Base-by-base conservation (phyloP, 2,113 vertebrate genomes). In the Cottus gobio region DNA sequence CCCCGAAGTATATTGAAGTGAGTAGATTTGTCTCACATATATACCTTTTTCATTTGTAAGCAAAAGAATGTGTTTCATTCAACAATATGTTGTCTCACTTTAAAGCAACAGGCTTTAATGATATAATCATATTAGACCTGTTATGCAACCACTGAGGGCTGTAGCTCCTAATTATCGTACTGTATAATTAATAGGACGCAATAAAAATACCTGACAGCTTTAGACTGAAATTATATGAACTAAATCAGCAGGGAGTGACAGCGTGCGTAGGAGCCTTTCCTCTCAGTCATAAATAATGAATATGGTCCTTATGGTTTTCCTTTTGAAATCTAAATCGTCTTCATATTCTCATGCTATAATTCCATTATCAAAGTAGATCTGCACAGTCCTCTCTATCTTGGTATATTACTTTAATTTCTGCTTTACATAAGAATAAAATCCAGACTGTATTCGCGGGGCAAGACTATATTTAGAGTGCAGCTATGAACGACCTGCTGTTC, bases 381-480 rank as follows among this genome's bases (percentile, higher is more conserved):
- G 28, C 8, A 26, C 6, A 50, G 30, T 31, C 26, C 57, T 77
- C 54, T 79, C 34, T 50, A 37, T 77, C 54, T 10, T 22, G n/a
- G 6, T 44, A 1, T 63, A 68, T 74, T 60, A 31, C 64, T 85
- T 64, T 61, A 81, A 84, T 85, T 76, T 73, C 75, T 83, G 58
- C 61, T 67, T 87, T 75, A 77, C 83, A 79, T 82, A 78, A 83
- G 46, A 82, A 84, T 69, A 22, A 69, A 75, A 79, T 74, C 71
- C 46, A 66, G 37, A 22, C 61, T 61, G 57, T 28, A 68, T 88
- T 73, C 80, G 58, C 42, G 39, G 39, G 52, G 58, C 28, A 13
- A 5, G 57, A 7, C 86, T 91, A 89, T 89, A 87, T 87, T 86
- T 90, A 90, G 85, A 72, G 31, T 22, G n/a, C 10, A 48, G 77